Evolutionary conservation across 2,888 invertebrate species (phyloP), one percentile per base, ranked within the genome.

Genomic region (Eustalomyia histrio): DNA sequence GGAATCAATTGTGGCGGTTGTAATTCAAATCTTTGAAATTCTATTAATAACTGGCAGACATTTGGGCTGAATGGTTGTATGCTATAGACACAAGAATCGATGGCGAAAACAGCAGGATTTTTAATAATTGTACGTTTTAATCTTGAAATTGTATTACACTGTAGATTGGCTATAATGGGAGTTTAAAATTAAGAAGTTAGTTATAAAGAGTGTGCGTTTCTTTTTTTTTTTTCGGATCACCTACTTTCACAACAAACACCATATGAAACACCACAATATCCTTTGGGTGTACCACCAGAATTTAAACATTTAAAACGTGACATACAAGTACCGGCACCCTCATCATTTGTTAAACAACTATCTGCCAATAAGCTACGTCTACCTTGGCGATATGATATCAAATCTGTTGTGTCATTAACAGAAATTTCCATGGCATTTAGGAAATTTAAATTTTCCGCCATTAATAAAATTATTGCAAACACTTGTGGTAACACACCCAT

Each of bases 171-270:
- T 90, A 68, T 29, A 29, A 29, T 12, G 50, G 53, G n/a, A 35
- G 18, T 0, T 67, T 14, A 58, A 1, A 33, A 52, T 29, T 29
- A 29, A 29, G 29, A 24, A 55, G 2, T 16, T 17, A 24, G 47
- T 29, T 6, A 6, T 21, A 4, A 21, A 21, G 21, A 4, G 21
- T 21, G 21, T 21, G 4, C n/a, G n/a, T n/a, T n/a, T n/a, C n/a
- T n/a, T n/a, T 24, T 24, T 24, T 29, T 29, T 6, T 29, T 29
- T 6, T 29, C 7, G 3, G 29, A 29, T 29, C 29, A 85, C 87
- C 83, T 85, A 90, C 90, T 89, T 85, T 89, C 90, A 85, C 90
- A 90, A 79, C 90, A 90, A 8, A 90, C 89, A 7, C 88, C 89
- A 81, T 87, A 89, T 14, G 89, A 87, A 82, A 87, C 86, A 64